Conservation (phyloP, 2,888 invertebrate species). For the Teleiodes luculella region DNA sequence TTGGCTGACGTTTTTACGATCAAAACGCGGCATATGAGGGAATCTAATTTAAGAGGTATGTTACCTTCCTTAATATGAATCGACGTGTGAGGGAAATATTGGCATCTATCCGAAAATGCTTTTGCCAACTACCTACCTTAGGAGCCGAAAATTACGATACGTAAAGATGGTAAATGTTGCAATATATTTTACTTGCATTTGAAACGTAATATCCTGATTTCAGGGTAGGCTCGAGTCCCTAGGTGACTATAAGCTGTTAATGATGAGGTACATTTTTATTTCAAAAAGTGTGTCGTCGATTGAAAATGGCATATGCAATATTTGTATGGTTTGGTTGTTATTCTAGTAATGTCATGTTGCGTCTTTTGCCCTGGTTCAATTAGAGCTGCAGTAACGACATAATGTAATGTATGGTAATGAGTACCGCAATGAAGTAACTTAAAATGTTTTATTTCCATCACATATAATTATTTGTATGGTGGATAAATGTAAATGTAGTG, state of each 20-base stretch:
- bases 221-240: no score
- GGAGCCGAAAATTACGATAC: neutral
- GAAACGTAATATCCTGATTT: no score
- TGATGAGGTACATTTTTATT: no score
- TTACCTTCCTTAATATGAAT: constrained; percentile 4
- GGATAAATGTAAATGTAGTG: no score
- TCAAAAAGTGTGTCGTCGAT: no score
- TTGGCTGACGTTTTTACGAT: constrained; percentile 16
- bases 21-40: neutral
- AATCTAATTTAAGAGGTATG: neutral
- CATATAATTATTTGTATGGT: no score
- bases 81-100: constrained; percentile 2
- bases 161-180: neutral
- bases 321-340: no score
- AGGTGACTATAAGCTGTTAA: no score
- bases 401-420: constrained; percentile 15
- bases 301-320: no score
- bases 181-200: no score
- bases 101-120: neutral
- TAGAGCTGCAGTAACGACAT: neutral
- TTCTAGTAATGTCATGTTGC: neutral
- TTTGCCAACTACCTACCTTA: neutral
- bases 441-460: no score
- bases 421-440: constrained; percentile 12
- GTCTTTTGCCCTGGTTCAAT: neutral